Evolutionary conservation across 2,888 invertebrate genomes (phyloP).

Genomic region (Lasioglossum villosulum): DNA sequence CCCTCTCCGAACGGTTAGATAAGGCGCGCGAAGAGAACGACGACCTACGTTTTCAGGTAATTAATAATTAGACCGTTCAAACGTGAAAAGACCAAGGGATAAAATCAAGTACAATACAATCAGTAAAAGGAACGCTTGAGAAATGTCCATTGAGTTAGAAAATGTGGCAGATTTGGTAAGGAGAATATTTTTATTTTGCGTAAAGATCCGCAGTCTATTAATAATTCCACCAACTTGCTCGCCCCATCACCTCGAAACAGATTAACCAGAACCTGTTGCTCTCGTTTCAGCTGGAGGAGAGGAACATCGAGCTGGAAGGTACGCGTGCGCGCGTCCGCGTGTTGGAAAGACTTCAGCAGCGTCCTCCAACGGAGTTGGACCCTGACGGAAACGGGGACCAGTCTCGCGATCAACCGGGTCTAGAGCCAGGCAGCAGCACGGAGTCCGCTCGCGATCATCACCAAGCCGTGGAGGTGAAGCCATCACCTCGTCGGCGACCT

Average conservation of each 20-base stretch:
- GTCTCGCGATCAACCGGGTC: constrained; percentile 81
- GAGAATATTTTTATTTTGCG: too few species aligned
- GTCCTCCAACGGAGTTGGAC: constrained; percentile 84
- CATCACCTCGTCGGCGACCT: constrained; percentile 86
- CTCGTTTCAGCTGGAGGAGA: constrained; percentile 90
- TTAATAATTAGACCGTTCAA: not conserved
- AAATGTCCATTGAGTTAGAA: too few species aligned
- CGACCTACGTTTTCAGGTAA: constrained; percentile 92
- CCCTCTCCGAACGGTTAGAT: constrained; percentile 89
- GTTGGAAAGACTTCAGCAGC: constrained; percentile 87
- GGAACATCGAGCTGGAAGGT: constrained; percentile 93
- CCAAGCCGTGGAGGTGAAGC: constrained; percentile 81
- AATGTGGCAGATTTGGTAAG: too few species aligned
- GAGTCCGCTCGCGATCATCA: constrained; percentile 88
- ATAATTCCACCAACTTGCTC: too few species aligned
- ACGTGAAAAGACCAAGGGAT: too few species aligned
- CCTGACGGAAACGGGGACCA: constrained; percentile 83
- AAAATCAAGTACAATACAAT: too few species aligned
- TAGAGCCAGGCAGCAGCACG: constrained; percentile 88
- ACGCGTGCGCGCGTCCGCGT: constrained; percentile 91
- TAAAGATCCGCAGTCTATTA: too few species aligned
- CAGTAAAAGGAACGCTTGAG: too few species aligned
- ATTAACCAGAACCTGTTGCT: not conserved
- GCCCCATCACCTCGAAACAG: not conserved
- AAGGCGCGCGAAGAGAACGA: constrained; percentile 92